Percentiles rank a stretch among this genome's conserved stretches.
These are phyloP conservation scores for Hephaestus fuliginosus DNA, from an alignment of 2,797 vertebrate genomes.

Conservation along the genomic window DNA sequence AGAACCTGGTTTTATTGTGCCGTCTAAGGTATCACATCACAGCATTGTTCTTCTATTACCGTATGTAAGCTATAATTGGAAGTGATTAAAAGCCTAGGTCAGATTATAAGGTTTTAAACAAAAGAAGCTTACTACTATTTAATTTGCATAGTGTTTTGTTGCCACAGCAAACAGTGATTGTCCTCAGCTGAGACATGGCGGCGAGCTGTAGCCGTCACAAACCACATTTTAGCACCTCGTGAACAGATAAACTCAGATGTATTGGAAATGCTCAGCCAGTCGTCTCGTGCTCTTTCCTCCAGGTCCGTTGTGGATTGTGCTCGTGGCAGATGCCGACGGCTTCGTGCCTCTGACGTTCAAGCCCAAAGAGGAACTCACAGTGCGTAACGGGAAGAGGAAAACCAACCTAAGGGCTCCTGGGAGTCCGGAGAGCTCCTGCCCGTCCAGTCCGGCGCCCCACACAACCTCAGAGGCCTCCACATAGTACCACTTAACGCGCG, in stretches of 20 bases:
- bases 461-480: conserved; percentile 40
- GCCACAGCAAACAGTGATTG: conserved; percentile 3
- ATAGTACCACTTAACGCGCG: conserved; percentile 33
- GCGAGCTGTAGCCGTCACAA: background rate
- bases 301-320: conserved; percentile 93
- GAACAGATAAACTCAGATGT: background rate
- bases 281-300: conserved; percentile 35
- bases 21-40: background rate
- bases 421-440: conserved; percentile 69
- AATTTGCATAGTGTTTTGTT: conserved; percentile 53
- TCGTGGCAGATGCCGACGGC: conserved; percentile 91
- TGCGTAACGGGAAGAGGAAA: conserved; percentile 89
- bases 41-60: conserved; percentile 53
- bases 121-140: conserved; percentile 79
- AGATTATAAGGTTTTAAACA: conserved; percentile 81
- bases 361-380: conserved; percentile 87
- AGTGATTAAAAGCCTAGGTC: conserved; percentile 78
- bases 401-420: conserved; percentile 58
- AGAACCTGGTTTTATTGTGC: background rate
- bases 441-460: conserved; percentile 69
- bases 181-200: background rate
- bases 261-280: background rate
- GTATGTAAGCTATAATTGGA: conserved; percentile 77
- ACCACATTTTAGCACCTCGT: background rate
- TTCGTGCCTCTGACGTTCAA: conserved; percentile 93